Evolutionary conservation across 2,797 vertebrate species (phyloP).

Genomic region (Gallinago nigripennis): DNA sequence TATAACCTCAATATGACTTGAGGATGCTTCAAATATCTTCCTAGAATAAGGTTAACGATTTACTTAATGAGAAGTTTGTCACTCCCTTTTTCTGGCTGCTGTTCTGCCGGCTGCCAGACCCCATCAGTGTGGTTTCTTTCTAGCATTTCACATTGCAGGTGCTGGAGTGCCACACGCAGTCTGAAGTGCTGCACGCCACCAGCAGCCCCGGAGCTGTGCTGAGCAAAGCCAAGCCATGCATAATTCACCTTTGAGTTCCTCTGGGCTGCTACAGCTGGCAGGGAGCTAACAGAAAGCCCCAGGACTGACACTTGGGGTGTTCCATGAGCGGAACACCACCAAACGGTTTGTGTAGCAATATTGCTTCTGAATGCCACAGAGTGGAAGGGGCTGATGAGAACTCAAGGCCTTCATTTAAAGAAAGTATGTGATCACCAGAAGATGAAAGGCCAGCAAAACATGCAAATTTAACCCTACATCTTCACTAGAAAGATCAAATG

Average conservation of each 20-base stretch:
- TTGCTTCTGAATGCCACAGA: not conserved
- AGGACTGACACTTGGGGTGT: not conserved
- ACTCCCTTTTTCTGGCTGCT: not conserved
- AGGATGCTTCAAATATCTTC: not conserved
- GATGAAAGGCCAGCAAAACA: slow-evolving; percentile 41
- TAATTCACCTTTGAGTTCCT: not conserved
- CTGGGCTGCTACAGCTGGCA: not conserved
- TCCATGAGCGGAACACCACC: rapidly evolving
- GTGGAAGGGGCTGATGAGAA: not conserved
- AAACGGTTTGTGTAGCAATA: not conserved
- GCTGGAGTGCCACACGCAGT: not conserved
- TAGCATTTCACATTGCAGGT: not conserved
- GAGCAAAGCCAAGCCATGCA: not conserved
- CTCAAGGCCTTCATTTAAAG: not conserved
- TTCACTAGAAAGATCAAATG: slow-evolving; percentile 59
- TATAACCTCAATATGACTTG: not conserved
- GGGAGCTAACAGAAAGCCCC: not conserved
- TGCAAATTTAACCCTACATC: slow-evolving; percentile 40
- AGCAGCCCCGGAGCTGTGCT: not conserved
- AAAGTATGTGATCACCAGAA: not conserved
- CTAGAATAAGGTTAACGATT: not conserved
- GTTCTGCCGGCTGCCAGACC: not conserved
- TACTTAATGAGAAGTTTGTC: not conserved
- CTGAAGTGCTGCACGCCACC: rapidly evolving
- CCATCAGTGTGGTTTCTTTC: not conserved